phyloP scores from a whole-genome alignment of 2,113 vertebrate species.

The Ictalurus furcatus region DNA sequence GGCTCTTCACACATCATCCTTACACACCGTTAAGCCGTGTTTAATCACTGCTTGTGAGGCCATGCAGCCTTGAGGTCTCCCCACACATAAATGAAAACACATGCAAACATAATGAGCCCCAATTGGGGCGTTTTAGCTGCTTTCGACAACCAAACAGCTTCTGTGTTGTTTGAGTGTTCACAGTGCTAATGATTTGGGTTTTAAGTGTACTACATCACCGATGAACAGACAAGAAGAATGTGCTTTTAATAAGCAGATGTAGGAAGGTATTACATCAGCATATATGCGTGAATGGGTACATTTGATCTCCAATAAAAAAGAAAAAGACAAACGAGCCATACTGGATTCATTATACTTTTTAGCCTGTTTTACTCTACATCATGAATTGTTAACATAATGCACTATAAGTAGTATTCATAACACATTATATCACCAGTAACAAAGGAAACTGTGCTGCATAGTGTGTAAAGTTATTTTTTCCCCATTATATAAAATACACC shows the following conservation, averaged over 20 bases:
- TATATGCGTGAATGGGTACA: slow-evolving; percentile 22
- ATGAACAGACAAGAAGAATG: slow-evolving; percentile 10
- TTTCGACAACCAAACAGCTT: slow-evolving; percentile 21
- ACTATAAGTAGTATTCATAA: not conserved
- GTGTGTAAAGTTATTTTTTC: not conserved
- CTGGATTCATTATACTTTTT: not conserved
- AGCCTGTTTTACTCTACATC: not conserved
- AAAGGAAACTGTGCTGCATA: not conserved
- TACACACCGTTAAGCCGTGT: not conserved
- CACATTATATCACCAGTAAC: not conserved
- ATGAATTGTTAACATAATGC: not conserved
- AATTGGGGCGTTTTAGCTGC: slow-evolving; percentile 19
- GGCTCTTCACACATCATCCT: slow-evolving; percentile 1
- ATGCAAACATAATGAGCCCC: slow-evolving; percentile 32
- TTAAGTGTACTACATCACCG: not conserved
- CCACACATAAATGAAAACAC: slow-evolving; percentile 31
- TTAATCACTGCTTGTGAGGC: slow-evolving; percentile 7
- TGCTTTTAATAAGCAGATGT: not conserved
- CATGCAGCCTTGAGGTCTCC: not conserved
- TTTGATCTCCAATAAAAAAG: not conserved
- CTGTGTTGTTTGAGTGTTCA: slow-evolving; percentile 15
- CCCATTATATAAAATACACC: not conserved
- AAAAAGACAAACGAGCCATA: not conserved
- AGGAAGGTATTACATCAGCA: not conserved
- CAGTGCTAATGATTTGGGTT: not conserved